Percentiles rank a stretch among this genome's conserved stretches.
Evolutionary conservation across 1,140 invertebrate species (phyloP).

Genomic region (Drusus annulatus): DNA sequence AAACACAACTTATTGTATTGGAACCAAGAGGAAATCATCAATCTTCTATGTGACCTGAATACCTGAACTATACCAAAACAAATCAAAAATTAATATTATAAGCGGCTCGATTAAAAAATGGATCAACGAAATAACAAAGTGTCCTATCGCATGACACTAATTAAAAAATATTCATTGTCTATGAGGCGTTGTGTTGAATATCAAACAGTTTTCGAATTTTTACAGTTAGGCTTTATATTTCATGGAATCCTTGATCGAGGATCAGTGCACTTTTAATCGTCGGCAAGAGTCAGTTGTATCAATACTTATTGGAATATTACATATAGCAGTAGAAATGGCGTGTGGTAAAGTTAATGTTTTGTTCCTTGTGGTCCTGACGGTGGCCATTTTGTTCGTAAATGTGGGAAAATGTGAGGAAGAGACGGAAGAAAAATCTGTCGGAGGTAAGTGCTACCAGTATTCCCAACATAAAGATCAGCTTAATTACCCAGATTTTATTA

Average conservation of each 20-base stretch:
- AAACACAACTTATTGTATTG: no score
- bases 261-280: constrained; percentile 22
- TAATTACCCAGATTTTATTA: no score
- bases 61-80: no score
- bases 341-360: constrained; percentile 24
- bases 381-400: constrained; percentile 30
- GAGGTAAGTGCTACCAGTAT: background rate
- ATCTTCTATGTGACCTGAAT: no score
- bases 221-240: constrained; percentile 42
- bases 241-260: background rate
- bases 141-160: constrained; percentile 7
- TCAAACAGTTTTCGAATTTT: constrained; percentile 37
- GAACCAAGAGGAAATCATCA: no score
- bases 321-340: constrained; percentile 15
- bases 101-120: background rate
- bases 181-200: constrained; percentile 16
- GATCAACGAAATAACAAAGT: constrained; percentile 25
- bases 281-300: background rate
- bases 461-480: no score
- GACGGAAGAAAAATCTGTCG: constrained; percentile 1
- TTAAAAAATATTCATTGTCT: constrained; percentile 44
- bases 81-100: no score
- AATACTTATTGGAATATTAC: background rate
- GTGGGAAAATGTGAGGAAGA: constrained; percentile 30
- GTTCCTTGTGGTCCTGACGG: constrained; percentile 23